These are phyloP conservation scores for Xanthia icteritia DNA, from an alignment of 2,888 invertebrate genomes.

Conservation along the genomic window DNA sequence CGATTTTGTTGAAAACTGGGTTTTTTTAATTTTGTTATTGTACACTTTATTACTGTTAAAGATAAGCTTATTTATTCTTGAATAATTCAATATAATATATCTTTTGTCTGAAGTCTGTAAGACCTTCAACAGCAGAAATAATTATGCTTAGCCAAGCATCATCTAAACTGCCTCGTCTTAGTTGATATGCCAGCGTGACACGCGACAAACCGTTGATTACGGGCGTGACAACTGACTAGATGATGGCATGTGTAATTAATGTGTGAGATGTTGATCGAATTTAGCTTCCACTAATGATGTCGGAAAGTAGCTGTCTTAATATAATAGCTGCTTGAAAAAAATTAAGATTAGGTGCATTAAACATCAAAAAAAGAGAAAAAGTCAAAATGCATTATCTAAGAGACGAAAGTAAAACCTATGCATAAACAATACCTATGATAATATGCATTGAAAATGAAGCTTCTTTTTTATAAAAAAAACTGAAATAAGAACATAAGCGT, in stretches of 20 bases:
- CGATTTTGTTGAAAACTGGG: neutral
- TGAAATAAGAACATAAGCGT: constrained; percentile 30
- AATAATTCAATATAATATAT: neutral
- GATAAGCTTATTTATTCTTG: too few species aligned
- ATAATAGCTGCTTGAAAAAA: neutral
- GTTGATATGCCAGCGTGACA: constrained; percentile 58
- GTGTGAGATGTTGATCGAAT: constrained; percentile 53
- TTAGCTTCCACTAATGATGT: neutral
- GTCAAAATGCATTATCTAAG: too few species aligned
- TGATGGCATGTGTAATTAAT: constrained; percentile 58
- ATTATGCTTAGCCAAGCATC: constrained; percentile 7
- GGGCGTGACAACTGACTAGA: constrained; percentile 56
- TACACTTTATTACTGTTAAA: neutral
- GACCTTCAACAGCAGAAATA: neutral
- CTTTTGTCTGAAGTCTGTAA: neutral
- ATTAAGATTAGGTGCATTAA: neutral
- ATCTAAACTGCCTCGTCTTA: constrained; percentile 23
- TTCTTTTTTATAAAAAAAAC: neutral
- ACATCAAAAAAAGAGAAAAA: too few species aligned
- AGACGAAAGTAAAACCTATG: neutral
- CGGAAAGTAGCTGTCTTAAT: neutral
- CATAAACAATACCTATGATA: neutral
- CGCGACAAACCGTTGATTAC: constrained; percentile 59
- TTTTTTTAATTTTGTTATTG: neutral
- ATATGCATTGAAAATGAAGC: neutral